phyloP scores from a whole-genome alignment of 2,888 invertebrate species.

The Philereme vetulata region DNA sequence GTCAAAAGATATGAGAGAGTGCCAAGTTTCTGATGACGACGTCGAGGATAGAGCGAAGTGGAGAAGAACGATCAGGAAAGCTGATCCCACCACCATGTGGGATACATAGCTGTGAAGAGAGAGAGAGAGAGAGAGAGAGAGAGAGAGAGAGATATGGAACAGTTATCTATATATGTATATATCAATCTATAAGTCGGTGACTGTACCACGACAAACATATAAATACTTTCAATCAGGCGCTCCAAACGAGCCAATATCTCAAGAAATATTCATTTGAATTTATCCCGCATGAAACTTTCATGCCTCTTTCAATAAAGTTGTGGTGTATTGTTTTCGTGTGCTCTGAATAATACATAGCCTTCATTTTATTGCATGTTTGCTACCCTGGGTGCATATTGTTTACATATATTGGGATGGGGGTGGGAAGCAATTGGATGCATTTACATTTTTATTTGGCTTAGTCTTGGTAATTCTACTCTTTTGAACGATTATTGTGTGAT shows the following conservation, averaged over 20 bases:
- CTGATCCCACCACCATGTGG: too few species aligned
- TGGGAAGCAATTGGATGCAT: constrained; percentile 56
- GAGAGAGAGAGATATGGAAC: too few species aligned
- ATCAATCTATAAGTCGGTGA: too few species aligned
- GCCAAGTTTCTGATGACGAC: too few species aligned
- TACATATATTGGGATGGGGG: constrained; percentile 60
- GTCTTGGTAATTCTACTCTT: constrained; percentile 36
- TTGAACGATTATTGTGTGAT: constrained; percentile 30
- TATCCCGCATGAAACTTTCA: constrained; percentile 42
- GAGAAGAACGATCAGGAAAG: too few species aligned
- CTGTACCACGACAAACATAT: too few species aligned
- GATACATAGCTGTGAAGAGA: too few species aligned
- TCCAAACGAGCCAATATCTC: neutral
- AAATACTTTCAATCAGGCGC: constrained; percentile 6
- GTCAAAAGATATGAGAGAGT: too few species aligned
- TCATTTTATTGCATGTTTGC: constrained; percentile 71
- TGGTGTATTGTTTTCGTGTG: constrained; percentile 70
- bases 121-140: too few species aligned
- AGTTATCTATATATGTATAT: too few species aligned
- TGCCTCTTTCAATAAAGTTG: constrained; percentile 59
- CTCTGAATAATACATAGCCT: constrained; percentile 73
- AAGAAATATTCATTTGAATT: constrained; percentile 37
- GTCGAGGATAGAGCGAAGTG: too few species aligned
- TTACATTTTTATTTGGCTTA: constrained; percentile 66
- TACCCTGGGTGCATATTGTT: constrained; percentile 72